Conservation (phyloP, 2,888 invertebrate genomes). For the Alviniconcha strummeri region DNA sequence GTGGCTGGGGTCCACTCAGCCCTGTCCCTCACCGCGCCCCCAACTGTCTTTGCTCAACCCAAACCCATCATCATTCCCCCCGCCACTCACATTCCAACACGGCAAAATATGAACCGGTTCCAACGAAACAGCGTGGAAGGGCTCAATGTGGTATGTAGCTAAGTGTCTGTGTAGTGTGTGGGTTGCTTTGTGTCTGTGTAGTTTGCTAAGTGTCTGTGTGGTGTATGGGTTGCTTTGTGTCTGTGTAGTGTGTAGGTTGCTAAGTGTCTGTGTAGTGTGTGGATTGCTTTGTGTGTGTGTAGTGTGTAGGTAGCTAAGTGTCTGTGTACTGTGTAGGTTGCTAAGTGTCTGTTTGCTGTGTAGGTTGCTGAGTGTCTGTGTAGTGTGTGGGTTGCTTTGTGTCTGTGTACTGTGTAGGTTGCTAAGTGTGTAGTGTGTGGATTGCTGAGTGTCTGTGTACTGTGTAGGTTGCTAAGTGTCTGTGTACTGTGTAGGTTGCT, state of each 20-base stretch:
- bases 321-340: too few species aligned
- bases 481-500: too few species aligned
- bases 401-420: too few species aligned
- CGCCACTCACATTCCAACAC: constrained; percentile 76
- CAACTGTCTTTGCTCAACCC: constrained; percentile 60
- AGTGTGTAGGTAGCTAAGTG: too few species aligned
- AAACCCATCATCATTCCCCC: constrained; percentile 77
- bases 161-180: not conserved
- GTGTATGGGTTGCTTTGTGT: not conserved
- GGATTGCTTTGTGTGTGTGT: too few species aligned
- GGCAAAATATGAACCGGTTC: constrained; percentile 77
- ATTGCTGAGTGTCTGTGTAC: not conserved
- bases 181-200: too few species aligned
- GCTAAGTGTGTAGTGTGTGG: not conserved
- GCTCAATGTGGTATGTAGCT: constrained; percentile 81
- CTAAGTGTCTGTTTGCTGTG: not conserved
- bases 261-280: not conserved
- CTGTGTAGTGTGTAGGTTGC: not conserved
- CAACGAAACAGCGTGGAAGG: constrained; percentile 90
- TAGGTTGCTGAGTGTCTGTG: not conserved
- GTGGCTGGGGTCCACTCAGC: constrained; percentile 77
- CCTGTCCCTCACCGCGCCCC: constrained; percentile 63
- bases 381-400: too few species aligned
- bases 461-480: too few species aligned
- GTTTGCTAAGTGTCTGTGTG: not conserved